Percentiles rank a stretch among this genome's conserved stretches.
phyloP scores from a whole-genome alignment of 2,797 vertebrate genomes.

The Anabas testudineus region DNA sequence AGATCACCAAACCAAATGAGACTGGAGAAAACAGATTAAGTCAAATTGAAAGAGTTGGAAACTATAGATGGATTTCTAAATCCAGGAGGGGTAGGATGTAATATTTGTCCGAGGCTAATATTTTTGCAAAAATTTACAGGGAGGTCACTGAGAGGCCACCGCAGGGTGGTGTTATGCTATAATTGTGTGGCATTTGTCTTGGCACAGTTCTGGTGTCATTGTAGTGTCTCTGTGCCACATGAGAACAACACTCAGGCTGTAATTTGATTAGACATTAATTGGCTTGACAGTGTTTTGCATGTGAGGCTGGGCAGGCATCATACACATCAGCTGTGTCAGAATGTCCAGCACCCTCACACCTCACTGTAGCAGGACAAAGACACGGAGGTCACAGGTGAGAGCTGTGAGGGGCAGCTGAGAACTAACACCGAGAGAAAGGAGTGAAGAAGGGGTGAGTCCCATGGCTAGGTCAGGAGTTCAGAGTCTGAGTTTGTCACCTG shows the following conservation, averaged over 20 bases:
- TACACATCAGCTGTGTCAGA: conserved; percentile 24
- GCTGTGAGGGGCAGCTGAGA: conserved; percentile 12
- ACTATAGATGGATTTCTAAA: conserved; percentile 26
- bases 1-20: conserved; percentile 45
- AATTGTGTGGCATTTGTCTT: conserved; percentile 53
- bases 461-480: conserved; percentile 65
- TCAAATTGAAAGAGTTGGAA: not conserved
- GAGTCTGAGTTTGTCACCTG: conserved; percentile 59
- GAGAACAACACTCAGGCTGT: conserved; percentile 45
- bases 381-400: conserved; percentile 34
- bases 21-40: conserved; percentile 26
- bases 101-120: conserved; percentile 12
- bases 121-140: conserved; percentile 14
- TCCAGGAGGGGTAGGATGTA: conserved; percentile 1
- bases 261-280: conserved; percentile 69
- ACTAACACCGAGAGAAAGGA: not conserved
- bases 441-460: conserved; percentile 39
- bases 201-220: conserved; percentile 40
- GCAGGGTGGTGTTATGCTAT: conserved; percentile 19
- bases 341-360: conserved; percentile 46
- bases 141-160: conserved; percentile 49
- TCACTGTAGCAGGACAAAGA: not conserved
- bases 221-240: conserved; percentile 15
- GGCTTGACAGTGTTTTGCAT: conserved; percentile 40
- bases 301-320: conserved; percentile 10